These are phyloP conservation scores for Nyctereutes procyonoides DNA, from an alignment of 2,113 vertebrate genomes.

Conservation along the genomic window DNA sequence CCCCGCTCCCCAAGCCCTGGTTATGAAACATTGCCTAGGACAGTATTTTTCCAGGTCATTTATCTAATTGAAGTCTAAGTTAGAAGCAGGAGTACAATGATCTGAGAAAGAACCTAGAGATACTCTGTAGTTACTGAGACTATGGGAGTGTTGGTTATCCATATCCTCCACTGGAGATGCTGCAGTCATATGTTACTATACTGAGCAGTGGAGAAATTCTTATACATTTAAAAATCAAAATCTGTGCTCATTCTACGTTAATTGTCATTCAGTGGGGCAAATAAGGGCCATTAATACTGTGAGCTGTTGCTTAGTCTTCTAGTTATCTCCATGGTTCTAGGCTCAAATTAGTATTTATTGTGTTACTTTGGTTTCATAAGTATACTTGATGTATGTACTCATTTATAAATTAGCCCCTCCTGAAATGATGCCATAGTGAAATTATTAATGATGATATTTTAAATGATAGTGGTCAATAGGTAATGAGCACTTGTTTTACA, in stretches of 20 bases:
- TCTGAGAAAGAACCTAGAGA: neutral
- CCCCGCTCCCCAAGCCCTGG: neutral
- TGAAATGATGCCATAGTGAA: neutral
- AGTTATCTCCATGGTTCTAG: neutral
- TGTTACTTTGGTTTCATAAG: neutral
- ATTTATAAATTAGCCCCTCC: neutral
- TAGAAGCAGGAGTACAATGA: neutral
- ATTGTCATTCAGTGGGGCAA: neutral
- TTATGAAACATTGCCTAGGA: neutral
- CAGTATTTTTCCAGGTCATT: neutral
- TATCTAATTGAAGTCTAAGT: neutral
- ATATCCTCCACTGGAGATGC: rapidly evolving
- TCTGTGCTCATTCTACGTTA: neutral
- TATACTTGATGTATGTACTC: neutral
- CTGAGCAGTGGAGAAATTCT: neutral
- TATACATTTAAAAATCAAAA: neutral
- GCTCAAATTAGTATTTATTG: neutral
- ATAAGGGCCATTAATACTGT: neutral
- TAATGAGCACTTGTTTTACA: no score
- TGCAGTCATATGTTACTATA: neutral
- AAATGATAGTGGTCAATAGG: neutral
- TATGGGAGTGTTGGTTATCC: neutral
- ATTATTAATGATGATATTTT: neutral
- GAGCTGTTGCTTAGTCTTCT: neutral
- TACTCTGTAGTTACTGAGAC: neutral